A percentile compares a stretch with the other conserved stretches of the same genome.
Evolutionary conservation across 2,113 vertebrate genomes (phyloP).

Genomic region (Atlantisia rogersi): DNA sequence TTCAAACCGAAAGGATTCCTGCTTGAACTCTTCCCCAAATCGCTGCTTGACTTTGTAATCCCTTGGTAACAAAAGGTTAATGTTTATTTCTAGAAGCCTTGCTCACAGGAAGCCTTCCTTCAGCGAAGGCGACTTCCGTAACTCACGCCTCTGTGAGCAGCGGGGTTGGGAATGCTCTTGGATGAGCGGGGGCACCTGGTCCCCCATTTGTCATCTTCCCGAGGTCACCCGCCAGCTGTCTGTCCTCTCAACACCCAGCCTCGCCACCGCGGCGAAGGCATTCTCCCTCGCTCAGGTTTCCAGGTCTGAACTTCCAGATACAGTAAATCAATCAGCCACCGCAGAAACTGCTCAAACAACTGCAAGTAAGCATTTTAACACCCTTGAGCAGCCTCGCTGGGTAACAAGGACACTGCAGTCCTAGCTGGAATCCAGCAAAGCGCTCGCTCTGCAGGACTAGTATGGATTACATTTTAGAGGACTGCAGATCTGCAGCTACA

Average conservation of each 20-base stretch:
- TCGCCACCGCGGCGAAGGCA: constrained; percentile 66
- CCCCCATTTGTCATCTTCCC: constrained; percentile 84
- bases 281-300: constrained; percentile 77
- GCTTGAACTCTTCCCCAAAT: background rate
- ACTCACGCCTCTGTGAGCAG: constrained; percentile 49
- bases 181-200: constrained; percentile 80
- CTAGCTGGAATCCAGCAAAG: constrained; percentile 2
- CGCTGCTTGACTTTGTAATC: background rate
- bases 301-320: constrained; percentile 67
- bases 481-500: constrained; percentile 27
- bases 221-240: constrained; percentile 85
- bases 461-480: background rate
- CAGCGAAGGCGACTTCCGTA: constrained; percentile 65
- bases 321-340: constrained; percentile 70
- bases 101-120: constrained; percentile 81
- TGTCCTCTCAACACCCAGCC: constrained; percentile 82
- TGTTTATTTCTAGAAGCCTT: constrained; percentile 54
- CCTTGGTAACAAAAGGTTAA: constrained; percentile 31
- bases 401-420: constrained; percentile 47
- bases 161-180: constrained; percentile 34
- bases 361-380: constrained; percentile 46
- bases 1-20: background rate
- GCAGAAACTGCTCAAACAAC: background rate
- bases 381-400: background rate
- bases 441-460: background rate